Conservation (phyloP, 92 coral and sea anemone genomes). For the Palythoa heliodiscus region DNA sequence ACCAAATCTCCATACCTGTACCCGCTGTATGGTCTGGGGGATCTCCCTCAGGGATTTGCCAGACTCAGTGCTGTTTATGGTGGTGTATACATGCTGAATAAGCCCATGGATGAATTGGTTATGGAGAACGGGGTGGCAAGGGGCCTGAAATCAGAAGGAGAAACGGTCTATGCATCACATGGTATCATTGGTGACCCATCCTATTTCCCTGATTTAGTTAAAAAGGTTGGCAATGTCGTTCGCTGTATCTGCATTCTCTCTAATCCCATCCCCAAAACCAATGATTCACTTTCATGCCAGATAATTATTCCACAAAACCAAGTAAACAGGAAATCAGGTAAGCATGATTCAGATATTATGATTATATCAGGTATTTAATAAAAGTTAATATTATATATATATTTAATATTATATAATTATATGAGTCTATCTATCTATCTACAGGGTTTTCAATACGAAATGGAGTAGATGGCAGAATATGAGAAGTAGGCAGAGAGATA, state of each 20-base stretch:
- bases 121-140: conserved; percentile 70
- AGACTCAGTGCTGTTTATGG: conserved; percentile 90
- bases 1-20: conserved; percentile 81
- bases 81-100: conserved; percentile 88
- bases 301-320: conserved; percentile 95
- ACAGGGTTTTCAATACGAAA: too few relatives aligned
- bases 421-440: too few relatives aligned
- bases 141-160: conserved; percentile 78
- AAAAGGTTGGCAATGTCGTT: conserved; percentile 79
- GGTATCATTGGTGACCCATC: conserved; percentile 93
- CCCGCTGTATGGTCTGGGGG: conserved; percentile 94
- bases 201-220: conserved; percentile 77
- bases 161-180: conserved; percentile 68
- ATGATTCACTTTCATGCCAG: conserved; percentile 83
- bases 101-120: conserved; percentile 68
- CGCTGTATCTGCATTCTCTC: conserved; percentile 92
- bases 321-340: conserved; percentile 91
- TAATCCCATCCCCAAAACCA: conserved; percentile 79
- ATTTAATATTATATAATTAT: too few relatives aligned
- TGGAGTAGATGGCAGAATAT: too few relatives aligned
- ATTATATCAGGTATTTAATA: too few relatives aligned
- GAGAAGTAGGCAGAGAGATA: too few relatives aligned
- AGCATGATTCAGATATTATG: not conserved
- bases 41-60: conserved; percentile 92
- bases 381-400: too few relatives aligned